Base-by-base conservation (phyloP, 1,140 invertebrate species). In the Drosophila tani region DNA sequence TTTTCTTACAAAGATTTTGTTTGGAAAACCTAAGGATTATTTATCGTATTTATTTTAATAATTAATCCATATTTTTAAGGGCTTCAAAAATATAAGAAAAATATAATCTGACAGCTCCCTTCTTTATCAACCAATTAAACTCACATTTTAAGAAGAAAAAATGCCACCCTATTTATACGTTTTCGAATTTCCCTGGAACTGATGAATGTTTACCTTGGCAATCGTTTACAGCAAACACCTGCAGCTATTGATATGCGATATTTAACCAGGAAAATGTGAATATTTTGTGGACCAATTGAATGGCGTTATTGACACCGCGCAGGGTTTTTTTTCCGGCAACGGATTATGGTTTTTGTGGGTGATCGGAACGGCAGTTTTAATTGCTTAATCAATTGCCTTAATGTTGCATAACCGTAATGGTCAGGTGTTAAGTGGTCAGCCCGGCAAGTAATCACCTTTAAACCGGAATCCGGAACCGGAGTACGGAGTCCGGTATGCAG, bases 331-430 rank as follows among this genome's bases (percentile, higher is more conserved):
- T 32, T 19, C 41, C 17, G 55, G 27, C 21, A 17, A 21, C 12
- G 38, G 17, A 62, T 62, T 65, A 62, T 45, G 63, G 40, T 17
- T 62, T 63, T 60, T 65, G 56, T 43, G 62, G 53, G 24, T 19
- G 53, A 64, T 41, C 24, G n/a, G 15, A n/a, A n/a, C 15, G 56
- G 60, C 27, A 17, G 8, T 4, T 24, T 79, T 76, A 74, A 87
- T 83, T 67, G 60, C 64, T 43, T 74, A 50, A 83, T 83, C 56
- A 60, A 75, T 68, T 50, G 68, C 59, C 51, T 64, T 74, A 67
- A 81, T 84, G 65, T 41, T 68, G 45, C 35, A 57, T 40, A 45
- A 65, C 24, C 47, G n/a, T 78, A 56, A 69, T 55, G 56, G 35
- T 3, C 19, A 47, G 64, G 64, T 67, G 64, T 47, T 64, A 47